phyloP scores from a whole-genome alignment of 2,888 invertebrate genomes.

The Cerastoderma edule region DNA sequence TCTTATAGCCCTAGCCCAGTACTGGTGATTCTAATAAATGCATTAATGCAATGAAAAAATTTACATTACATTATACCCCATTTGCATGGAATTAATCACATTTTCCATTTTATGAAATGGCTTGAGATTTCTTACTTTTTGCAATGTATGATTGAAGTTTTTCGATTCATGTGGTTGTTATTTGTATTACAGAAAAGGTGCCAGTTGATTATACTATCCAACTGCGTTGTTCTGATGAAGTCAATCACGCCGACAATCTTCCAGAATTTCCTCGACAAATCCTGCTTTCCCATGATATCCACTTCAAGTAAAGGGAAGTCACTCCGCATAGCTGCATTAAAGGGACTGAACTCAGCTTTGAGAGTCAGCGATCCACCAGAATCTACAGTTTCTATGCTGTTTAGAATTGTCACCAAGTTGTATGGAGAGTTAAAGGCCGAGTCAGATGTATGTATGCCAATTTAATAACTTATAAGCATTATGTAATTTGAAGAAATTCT shows the following conservation, averaged over 20 bases:
- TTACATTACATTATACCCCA: no score
- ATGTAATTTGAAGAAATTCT: no score
- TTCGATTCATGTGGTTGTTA: no score
- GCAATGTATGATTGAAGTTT: no score
- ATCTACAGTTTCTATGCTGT: conserved; percentile 69
- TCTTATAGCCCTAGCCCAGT: no score
- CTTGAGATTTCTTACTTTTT: no score
- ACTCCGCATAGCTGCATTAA: conserved; percentile 51
- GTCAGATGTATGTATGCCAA: conserved; percentile 60
- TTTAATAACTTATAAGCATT: no score
- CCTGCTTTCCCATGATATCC: conserved; percentile 35
- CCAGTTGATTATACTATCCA: conserved; percentile 38
- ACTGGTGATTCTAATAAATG: no score
- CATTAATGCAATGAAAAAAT: no score
- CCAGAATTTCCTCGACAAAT: conserved; percentile 62
- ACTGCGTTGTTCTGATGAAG: conserved; percentile 35
- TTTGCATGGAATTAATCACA: no score
- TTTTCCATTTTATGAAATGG: no score
- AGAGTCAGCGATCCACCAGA: conserved; percentile 76
- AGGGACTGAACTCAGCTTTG: conserved; percentile 74
- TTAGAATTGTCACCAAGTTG: conserved; percentile 59
- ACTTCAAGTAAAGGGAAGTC: conserved; percentile 41
- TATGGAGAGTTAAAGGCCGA: conserved; percentile 57
- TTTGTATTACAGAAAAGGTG: conserved; percentile 63
- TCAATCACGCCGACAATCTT: conserved; percentile 59